Percentiles rank a stretch among this genome's conserved stretches.
phyloP scores from a whole-genome alignment of 2,797 vertebrate species.

The Typhlichthys subterraneus region DNA sequence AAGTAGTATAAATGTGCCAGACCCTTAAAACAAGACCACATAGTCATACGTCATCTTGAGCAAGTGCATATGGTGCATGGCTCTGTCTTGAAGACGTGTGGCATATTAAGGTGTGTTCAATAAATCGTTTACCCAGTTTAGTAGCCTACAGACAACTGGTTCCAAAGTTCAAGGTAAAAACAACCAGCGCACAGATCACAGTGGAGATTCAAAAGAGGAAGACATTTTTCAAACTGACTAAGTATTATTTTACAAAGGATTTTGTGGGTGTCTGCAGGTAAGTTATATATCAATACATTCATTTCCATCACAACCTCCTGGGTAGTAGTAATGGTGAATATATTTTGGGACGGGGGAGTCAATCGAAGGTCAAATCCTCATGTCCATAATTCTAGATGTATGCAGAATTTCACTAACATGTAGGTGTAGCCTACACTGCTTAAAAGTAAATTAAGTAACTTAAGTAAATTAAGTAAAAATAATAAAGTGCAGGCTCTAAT shows the following conservation, averaged over 20 bases:
- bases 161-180: conserved; percentile 82
- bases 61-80: conserved; percentile 27
- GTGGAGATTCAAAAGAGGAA: conserved; percentile 34
- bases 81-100: conserved; percentile 24
- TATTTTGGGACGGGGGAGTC: too few relatives aligned
- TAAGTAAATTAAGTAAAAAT: too few relatives aligned
- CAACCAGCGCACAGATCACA: conserved; percentile 45
- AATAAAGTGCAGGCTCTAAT: too few relatives aligned
- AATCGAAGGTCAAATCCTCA: too few relatives aligned
- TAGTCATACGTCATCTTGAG: conserved; percentile 19
- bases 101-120: conserved; percentile 70
- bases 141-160: conserved; percentile 65
- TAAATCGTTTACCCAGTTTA: conserved; percentile 78
- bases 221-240: conserved; percentile 43
- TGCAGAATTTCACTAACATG: too few relatives aligned
- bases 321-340: too few relatives aligned
- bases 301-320: not conserved
- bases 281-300: conserved; percentile 33
- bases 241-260: conserved; percentile 35
- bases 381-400: too few relatives aligned
- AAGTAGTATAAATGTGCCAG: conserved; percentile 81
- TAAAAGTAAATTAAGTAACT: too few relatives aligned
- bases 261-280: conserved; percentile 56
- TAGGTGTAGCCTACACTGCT: too few relatives aligned
- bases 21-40: conserved; percentile 63